Evolutionary conservation across 2,113 vertebrate genomes (phyloP).

Genomic region (Rana temporaria): DNA sequence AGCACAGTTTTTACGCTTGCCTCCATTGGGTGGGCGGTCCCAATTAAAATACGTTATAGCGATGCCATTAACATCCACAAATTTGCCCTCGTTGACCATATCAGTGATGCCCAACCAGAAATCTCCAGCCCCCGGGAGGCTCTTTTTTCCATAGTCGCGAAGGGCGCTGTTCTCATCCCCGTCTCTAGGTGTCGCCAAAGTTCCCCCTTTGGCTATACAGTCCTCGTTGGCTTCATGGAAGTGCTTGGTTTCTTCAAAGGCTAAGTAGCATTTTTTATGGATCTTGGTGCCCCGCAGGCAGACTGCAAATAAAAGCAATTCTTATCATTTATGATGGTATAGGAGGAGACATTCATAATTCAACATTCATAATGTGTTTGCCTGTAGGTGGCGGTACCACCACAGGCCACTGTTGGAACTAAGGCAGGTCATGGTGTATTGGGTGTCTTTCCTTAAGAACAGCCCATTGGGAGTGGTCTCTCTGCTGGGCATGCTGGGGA

Average conservation of each 20-base stretch:
- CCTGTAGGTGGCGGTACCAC: too few species aligned
- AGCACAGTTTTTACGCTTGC: conserved; percentile 90
- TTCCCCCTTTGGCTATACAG: conserved; percentile 94
- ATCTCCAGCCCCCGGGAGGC: conserved; percentile 77
- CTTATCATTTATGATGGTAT: not conserved
- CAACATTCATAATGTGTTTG: too few species aligned
- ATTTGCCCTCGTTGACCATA: conserved; percentile 89
- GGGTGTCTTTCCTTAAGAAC: too few species aligned
- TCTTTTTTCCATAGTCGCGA: conserved; percentile 85
- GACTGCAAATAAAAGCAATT: conserved; percentile 77
- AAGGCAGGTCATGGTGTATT: too few species aligned
- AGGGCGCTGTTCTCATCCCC: conserved; percentile 81
- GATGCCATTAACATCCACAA: conserved; percentile 89
- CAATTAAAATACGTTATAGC: conserved; percentile 87
- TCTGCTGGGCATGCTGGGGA: too few species aligned
- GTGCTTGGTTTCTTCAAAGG: conserved; percentile 82
- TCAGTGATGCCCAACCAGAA: conserved; percentile 95
- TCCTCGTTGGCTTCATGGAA: conserved; percentile 96
- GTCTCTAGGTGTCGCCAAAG: conserved; percentile 86
- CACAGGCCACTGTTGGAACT: too few species aligned
- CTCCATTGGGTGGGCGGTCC: conserved; percentile 88
- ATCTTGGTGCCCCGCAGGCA: conserved; percentile 93
- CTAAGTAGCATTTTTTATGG: conserved; percentile 91
- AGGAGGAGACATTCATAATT: not conserved
- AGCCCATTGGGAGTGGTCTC: too few species aligned